These are phyloP conservation scores for Odontesthes bonariensis DNA, from an alignment of 2,113 vertebrate species.

Conservation along the genomic window DNA sequence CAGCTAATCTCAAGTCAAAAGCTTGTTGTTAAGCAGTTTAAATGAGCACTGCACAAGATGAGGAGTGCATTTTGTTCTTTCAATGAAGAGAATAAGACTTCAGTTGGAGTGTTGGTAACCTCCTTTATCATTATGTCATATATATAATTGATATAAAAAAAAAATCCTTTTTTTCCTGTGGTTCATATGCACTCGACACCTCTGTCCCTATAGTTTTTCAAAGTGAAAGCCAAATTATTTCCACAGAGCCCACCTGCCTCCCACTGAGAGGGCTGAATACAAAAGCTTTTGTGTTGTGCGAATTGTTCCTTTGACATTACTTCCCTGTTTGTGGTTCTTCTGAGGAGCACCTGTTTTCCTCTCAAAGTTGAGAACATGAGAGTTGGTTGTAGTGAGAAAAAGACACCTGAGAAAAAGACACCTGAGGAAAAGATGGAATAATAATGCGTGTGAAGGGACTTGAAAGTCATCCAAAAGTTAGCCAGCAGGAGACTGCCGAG, in stretches of 20 bases:
- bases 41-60: too few species aligned
- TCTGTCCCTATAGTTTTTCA: constrained; percentile 59
- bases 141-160: too few species aligned
- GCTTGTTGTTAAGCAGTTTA: neutral
- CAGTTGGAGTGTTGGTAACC: neutral
- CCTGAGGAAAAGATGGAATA: constrained; percentile 19
- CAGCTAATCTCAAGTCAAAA: neutral
- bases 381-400: constrained; percentile 45
- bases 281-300: constrained; percentile 76
- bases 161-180: constrained; percentile 1
- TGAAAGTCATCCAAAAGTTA: constrained; percentile 71
- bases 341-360: constrained; percentile 36
- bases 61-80: too few species aligned
- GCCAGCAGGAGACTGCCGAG: constrained; percentile 36
- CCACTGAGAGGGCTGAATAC: constrained; percentile 57
- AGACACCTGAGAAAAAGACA: constrained; percentile 45
- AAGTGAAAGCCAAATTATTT: constrained; percentile 55
- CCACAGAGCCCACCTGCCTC: constrained; percentile 61
- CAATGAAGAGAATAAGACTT: too few species aligned
- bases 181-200: constrained; percentile 49
- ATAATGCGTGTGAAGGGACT: constrained; percentile 50
- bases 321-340: constrained; percentile 51
- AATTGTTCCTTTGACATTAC: constrained; percentile 69
- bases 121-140: too few species aligned
- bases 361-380: constrained; percentile 28